These are phyloP conservation scores for Cryptotis parvus DNA, from an alignment of 2,113 vertebrate genomes.

Conservation along the genomic window DNA sequence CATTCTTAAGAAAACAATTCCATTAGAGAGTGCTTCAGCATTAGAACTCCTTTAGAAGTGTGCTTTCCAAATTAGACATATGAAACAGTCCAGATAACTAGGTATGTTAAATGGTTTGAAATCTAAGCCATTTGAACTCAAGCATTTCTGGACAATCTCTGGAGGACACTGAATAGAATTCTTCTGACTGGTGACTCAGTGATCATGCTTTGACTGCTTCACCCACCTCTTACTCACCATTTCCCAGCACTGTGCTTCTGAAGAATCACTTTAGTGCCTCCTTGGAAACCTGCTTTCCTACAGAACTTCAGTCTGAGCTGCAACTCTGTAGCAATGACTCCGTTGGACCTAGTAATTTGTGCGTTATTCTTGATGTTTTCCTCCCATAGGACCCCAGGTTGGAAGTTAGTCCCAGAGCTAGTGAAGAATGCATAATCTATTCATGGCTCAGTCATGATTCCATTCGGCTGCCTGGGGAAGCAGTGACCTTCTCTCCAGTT, in stretches of 20 bases:
- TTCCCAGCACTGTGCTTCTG: slow-evolving; percentile 4
- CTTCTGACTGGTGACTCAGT: slow-evolving; percentile 29
- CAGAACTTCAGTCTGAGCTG: neutral
- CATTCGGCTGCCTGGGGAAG: rapidly evolving
- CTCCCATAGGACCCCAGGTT: neutral
- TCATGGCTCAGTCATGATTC: neutral
- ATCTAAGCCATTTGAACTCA: slow-evolving; percentile 7
- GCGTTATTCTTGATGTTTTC: neutral
- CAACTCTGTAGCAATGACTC: neutral
- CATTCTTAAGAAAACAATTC: neutral
- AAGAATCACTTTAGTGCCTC: neutral
- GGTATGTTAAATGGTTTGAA: neutral
- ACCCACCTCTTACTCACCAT: slow-evolving; percentile 45
- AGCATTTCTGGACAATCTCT: neutral
- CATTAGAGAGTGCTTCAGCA: neutral
- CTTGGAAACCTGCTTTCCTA: slow-evolving; percentile 20
- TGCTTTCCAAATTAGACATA: slow-evolving; percentile 53
- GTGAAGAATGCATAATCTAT: neutral
- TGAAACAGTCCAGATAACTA: neutral
- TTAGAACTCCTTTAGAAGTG: neutral
- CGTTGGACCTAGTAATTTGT: neutral
- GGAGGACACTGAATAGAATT: neutral
- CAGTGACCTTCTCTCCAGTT: neutral
- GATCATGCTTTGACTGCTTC: slow-evolving; percentile 7
- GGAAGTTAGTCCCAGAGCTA: neutral